These are phyloP conservation scores for Paelopatides confundens DNA, from an alignment of 53 echinoderm and acorn worm genomes.

Conservation along the genomic window DNA sequence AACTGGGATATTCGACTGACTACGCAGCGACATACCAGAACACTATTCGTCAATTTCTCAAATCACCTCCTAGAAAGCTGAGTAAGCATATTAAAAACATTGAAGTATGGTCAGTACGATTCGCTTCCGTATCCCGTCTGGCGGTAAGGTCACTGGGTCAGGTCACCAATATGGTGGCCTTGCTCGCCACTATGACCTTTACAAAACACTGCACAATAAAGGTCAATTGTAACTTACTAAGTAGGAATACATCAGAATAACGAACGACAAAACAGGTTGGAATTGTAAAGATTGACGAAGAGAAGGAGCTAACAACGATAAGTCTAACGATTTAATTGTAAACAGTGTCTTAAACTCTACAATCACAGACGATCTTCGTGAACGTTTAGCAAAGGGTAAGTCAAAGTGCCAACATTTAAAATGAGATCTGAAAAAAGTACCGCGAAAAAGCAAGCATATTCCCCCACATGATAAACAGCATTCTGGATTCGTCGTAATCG, in stretches of 20 bases:
- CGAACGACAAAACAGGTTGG: not conserved
- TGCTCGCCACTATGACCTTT: constrained; percentile 35
- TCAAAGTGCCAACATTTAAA: not conserved
- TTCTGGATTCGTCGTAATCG: no score
- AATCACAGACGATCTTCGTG: not conserved
- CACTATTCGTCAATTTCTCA: no score
- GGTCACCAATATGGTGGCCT: constrained; percentile 37
- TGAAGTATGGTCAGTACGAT: not conserved
- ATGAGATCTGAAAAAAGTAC: no score
- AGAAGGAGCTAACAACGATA: not conserved
- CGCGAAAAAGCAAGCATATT: no score
- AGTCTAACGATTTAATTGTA: not conserved
- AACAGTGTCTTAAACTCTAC: not conserved
- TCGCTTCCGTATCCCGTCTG: not conserved
- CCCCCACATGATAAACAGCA: no score
- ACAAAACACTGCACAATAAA: constrained; percentile 24
- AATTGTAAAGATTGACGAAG: not conserved
- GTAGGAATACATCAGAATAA: not conserved
- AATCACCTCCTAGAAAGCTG: not conserved
- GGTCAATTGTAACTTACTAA: not conserved
- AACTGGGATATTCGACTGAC: no score
- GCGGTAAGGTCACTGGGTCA: constrained; percentile 22
- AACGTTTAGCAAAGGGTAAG: not conserved
- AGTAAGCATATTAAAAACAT: not conserved
- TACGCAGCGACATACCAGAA: no score